Evolutionary conservation across 2,888 invertebrate genomes (phyloP).

Genomic region (Tetanocera ferruginea): DNA sequence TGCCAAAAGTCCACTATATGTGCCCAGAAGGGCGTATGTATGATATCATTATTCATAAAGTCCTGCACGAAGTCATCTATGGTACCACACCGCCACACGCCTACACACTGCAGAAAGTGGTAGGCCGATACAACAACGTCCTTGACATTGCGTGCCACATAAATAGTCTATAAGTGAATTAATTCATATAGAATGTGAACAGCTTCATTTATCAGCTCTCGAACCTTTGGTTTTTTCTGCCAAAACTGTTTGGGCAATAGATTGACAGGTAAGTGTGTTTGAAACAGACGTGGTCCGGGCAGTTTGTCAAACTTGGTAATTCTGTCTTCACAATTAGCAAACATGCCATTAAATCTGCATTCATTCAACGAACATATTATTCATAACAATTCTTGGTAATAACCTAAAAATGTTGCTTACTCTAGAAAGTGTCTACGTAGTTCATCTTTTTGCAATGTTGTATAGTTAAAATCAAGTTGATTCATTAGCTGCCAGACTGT

Average conservation of each 20-base stretch:
- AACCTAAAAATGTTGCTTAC: conserved; percentile 36
- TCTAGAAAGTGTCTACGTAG: conserved; percentile 48
- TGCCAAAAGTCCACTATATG: conserved; percentile 59
- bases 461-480: conserved; percentile 50
- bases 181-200: no score
- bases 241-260: conserved; percentile 59
- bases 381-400: no score
- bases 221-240: conserved; percentile 52
- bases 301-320: conserved; percentile 44
- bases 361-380: no score
- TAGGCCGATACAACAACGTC: conserved; percentile 86
- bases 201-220: background rate
- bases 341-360: conserved; percentile 41
- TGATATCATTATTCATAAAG: conserved; percentile 44
- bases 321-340: conserved; percentile 39
- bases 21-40: conserved; percentile 52
- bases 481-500: conserved; percentile 52
- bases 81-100: conserved; percentile 65
- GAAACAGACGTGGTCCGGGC: conserved; percentile 58
- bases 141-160: conserved; percentile 86
- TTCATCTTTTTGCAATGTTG: conserved; percentile 25
- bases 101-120: conserved; percentile 75
- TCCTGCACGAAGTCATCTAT: conserved; percentile 63
- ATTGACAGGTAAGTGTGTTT: conserved; percentile 57
- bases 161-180: conserved; percentile 74